phyloP scores from a whole-genome alignment of 2,888 invertebrate genomes.

The Fragum sueziense region DNA sequence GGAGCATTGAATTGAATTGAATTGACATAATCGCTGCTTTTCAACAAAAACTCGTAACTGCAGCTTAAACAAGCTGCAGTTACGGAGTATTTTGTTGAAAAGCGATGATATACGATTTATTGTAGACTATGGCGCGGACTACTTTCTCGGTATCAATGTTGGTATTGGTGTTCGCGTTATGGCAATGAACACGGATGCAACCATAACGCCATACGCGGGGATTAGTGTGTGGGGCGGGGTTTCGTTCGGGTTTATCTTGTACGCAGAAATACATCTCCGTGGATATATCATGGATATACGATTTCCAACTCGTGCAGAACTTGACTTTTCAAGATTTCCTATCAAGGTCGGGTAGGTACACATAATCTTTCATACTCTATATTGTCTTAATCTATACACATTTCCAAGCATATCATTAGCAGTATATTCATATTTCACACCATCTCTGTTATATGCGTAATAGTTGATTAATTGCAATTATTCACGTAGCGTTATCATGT shows the following conservation, averaged over 20 bases:
- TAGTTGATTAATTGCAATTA: too few species aligned
- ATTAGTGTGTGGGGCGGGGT: slow-evolving; percentile 51
- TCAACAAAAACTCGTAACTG: too few species aligned
- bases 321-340: slow-evolving; percentile 68
- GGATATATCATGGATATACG: slow-evolving; percentile 59
- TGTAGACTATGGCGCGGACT: slow-evolving; percentile 48
- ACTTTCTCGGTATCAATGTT: slow-evolving; percentile 54
- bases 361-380: background rate
- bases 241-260: slow-evolving; percentile 45
- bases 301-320: slow-evolving; percentile 65
- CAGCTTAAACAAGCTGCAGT: too few species aligned
- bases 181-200: slow-evolving; percentile 40
- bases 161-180: slow-evolving; percentile 49
- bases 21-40: too few species aligned
- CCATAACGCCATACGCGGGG: slow-evolving; percentile 49
- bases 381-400: background rate
- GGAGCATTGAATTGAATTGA: too few species aligned
- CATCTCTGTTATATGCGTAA: too few species aligned
- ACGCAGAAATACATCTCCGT: slow-evolving; percentile 54
- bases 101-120: too few species aligned
- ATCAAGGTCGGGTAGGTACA: slow-evolving; percentile 64
- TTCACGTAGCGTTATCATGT: too few species aligned
- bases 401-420: too few species aligned
- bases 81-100: too few species aligned
- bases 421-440: too few species aligned